Conservation (phyloP, 2,113 vertebrate genomes). For the Eidolon helvum region DNA sequence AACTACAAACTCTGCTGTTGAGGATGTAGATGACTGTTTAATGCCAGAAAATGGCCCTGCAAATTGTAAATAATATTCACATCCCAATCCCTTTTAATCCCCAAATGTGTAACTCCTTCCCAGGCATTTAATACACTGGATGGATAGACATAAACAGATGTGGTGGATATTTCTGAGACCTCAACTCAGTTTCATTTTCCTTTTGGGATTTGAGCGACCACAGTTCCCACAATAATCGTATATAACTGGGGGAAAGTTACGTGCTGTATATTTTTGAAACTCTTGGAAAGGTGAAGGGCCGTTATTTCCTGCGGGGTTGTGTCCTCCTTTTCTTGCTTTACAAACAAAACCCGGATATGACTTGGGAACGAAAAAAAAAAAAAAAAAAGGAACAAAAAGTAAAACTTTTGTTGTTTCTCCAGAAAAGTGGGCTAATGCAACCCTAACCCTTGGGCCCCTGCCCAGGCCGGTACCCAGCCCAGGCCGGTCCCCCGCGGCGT, state of each 20-base stretch:
- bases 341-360: conserved; percentile 75
- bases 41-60: not conserved
- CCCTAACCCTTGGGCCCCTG: not conserved
- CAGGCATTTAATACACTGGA: not conserved
- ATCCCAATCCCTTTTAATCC: not conserved
- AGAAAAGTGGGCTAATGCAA: not conserved
- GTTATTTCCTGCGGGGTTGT: conserved; percentile 49
- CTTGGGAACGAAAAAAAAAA: not conserved
- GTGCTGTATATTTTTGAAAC: not conserved
- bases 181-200: not conserved
- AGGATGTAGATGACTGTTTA: not conserved
- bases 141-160: too few relatives aligned
- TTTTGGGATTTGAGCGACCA: not conserved
- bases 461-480: not conserved
- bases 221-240: not conserved
- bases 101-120: not conserved
- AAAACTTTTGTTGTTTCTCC: conserved; percentile 13
- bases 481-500: not conserved
- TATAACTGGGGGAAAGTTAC: not conserved
- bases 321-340: conserved; percentile 58
- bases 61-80: not conserved
- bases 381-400: conserved; percentile 28
- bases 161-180: not conserved
- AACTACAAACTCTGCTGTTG: not conserved
- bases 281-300: not conserved